Conservation (phyloP, 2,113 vertebrate species). For the Pelmatolapia mariae region DNA sequence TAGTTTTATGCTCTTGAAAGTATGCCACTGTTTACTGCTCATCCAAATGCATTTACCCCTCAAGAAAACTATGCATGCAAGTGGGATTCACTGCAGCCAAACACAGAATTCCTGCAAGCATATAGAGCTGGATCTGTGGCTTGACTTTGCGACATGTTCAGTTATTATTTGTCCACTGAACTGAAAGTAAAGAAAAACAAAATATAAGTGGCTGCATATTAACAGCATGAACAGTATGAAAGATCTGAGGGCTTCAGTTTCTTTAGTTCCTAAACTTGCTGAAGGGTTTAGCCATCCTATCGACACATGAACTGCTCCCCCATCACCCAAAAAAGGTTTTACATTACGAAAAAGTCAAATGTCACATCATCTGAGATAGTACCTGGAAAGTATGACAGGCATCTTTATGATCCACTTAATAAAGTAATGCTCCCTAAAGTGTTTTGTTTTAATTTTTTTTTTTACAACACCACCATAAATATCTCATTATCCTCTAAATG, state of each 20-base stretch:
- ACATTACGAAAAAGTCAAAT: background rate
- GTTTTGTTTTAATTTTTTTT: background rate
- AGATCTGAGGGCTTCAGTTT: background rate
- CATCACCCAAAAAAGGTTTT: background rate
- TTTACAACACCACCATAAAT: conserved; percentile 62
- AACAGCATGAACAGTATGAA: background rate
- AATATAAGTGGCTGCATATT: background rate
- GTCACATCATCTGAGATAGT: background rate
- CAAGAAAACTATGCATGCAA: conserved; percentile 11
- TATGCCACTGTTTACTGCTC: background rate
- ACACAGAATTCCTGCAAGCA: background rate
- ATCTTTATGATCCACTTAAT: conserved; percentile 27
- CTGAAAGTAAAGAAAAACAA: background rate
- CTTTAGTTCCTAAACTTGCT: conserved; percentile 1
- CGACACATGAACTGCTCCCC: background rate
- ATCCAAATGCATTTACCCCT: background rate
- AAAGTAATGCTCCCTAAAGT: background rate
- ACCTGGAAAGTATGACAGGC: conserved; percentile 12
- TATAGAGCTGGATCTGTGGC: background rate
- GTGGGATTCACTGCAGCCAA: background rate
- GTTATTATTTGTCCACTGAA: background rate
- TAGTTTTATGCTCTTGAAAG: background rate
- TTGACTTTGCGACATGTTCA: background rate
- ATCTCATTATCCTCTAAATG: conserved; percentile 25
- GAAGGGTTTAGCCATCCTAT: conserved; percentile 33